Evolutionary conservation across 2,888 invertebrate genomes (phyloP).

Genomic region (Pyralis farinalis): DNA sequence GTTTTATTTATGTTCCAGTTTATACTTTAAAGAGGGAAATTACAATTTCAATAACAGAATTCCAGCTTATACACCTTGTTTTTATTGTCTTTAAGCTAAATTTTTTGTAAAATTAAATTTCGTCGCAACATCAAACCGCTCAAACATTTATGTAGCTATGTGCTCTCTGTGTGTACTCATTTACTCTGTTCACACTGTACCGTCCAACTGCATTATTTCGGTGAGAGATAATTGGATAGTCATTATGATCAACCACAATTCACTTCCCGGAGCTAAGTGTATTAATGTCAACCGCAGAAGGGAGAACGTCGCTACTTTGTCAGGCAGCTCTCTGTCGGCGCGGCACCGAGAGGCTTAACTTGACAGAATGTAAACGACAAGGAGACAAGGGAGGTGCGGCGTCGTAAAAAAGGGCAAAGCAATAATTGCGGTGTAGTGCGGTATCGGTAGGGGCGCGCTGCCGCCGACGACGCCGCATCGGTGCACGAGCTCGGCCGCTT

Average conservation of each 20-base stretch:
- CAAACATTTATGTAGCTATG: background rate
- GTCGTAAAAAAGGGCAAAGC: slow-evolving; percentile 58
- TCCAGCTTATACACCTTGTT: slow-evolving; percentile 20
- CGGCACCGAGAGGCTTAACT: slow-evolving; percentile 50
- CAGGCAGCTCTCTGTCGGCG: slow-evolving; percentile 36
- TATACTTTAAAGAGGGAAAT: slow-evolving; percentile 38
- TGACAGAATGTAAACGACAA: slow-evolving; percentile 58
- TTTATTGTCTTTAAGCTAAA: slow-evolving; percentile 17
- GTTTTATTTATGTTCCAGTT: slow-evolving; percentile 54
- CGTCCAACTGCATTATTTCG: slow-evolving; percentile 5
- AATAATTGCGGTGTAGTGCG: slow-evolving; percentile 54
- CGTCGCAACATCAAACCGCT: slow-evolving; percentile 14
- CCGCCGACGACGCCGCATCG: slow-evolving; percentile 41
- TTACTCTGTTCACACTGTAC: background rate
- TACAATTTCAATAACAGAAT: slow-evolving; percentile 29
- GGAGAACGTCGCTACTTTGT: slow-evolving; percentile 37
- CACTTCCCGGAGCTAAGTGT: slow-evolving; percentile 28
- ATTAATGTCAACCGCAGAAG: slow-evolving; percentile 38
- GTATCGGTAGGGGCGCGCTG: slow-evolving; percentile 24
- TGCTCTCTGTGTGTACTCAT: no score
- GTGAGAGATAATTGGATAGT: slow-evolving; percentile 19
- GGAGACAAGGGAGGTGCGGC: slow-evolving; percentile 48
- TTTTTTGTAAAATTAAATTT: slow-evolving; percentile 15
- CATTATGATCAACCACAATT: slow-evolving; percentile 26
- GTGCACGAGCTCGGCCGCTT: slow-evolving; percentile 60